Conservation (phyloP, 1,140 invertebrate species). For the Macrosteles quadrilineatus region DNA sequence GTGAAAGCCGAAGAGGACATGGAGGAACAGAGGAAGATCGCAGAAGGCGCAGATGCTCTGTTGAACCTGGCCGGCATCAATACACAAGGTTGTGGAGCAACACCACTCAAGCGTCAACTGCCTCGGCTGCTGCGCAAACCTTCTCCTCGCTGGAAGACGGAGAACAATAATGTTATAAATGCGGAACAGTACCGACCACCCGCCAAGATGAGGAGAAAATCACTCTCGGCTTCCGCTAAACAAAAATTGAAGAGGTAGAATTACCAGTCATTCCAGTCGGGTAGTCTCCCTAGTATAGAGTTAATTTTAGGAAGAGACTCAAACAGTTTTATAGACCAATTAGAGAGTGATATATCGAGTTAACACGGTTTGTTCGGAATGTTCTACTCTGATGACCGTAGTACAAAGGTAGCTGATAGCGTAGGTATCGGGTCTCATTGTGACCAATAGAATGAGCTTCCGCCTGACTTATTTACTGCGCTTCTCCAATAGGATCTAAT, state of each 20-base stretch:
- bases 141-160: background rate
- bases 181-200: background rate
- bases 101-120: background rate
- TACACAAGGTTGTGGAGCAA: slow-evolving; percentile 40
- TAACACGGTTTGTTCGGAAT: background rate
- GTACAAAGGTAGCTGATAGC: background rate
- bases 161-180: slow-evolving; percentile 17
- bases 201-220: slow-evolving; percentile 21
- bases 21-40: slow-evolving; percentile 73
- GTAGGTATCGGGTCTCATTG: background rate
- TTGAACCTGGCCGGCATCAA: slow-evolving; percentile 69
- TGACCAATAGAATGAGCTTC: background rate
- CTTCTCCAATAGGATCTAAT: background rate
- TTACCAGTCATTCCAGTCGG: background rate
- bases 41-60: slow-evolving; percentile 72
- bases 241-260: slow-evolving; percentile 27
- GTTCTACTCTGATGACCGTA: background rate
- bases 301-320: slow-evolving; percentile 13
- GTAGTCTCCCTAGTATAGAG: background rate
- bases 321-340: background rate
- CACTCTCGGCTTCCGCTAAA: background rate
- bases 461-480: slow-evolving; percentile 1
- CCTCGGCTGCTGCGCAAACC: slow-evolving; percentile 24
- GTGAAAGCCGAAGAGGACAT: slow-evolving; percentile 47
- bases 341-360: background rate